Conservation (phyloP, 2,888 invertebrate genomes). For the Lamproptera curius region DNA sequence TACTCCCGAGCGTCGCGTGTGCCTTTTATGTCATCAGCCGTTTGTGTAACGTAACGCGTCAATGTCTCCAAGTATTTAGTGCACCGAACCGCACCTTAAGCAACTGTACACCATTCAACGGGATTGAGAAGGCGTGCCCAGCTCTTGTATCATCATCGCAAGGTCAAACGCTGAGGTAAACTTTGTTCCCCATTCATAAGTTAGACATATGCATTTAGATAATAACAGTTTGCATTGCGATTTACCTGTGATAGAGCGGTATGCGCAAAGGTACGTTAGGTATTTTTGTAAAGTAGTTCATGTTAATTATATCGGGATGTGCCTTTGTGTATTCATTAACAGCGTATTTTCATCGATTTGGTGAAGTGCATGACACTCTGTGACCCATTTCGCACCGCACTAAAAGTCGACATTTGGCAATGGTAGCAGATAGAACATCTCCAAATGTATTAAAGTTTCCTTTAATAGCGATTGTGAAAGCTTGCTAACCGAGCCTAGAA, state of each 20-base stretch:
- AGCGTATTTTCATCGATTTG: slow-evolving; percentile 54
- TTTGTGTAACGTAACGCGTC: slow-evolving; percentile 17
- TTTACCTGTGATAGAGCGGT: no score
- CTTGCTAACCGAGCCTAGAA: no score
- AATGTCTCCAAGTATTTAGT: slow-evolving; percentile 17
- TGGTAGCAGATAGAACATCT: no score
- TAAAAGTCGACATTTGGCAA: slow-evolving; percentile 56
- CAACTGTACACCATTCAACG: slow-evolving; percentile 21
- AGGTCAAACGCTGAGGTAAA: slow-evolving; percentile 62
- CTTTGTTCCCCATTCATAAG: slow-evolving; percentile 45
- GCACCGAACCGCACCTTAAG: slow-evolving; percentile 5
- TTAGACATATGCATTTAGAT: slow-evolving; percentile 14
- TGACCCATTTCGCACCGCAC: slow-evolving; percentile 69
- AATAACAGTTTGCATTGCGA: slow-evolving; percentile 5
- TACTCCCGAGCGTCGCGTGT: slow-evolving; percentile 30
- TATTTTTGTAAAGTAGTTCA: background rate
- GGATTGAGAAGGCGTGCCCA: slow-evolving; percentile 40
- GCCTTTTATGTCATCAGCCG: slow-evolving; percentile 15
- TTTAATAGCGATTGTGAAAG: no score
- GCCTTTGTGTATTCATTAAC: slow-evolving; percentile 17
- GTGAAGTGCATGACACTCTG: slow-evolving; percentile 57
- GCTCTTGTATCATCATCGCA: slow-evolving; percentile 43
- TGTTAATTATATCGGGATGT: background rate
- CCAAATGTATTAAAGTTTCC: no score
- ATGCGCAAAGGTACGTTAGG: no score